Evolutionary conservation across 2,113 vertebrate genomes (phyloP), one percentile per base, ranked within the genome.

Genomic region (Capra hircus): DNA sequence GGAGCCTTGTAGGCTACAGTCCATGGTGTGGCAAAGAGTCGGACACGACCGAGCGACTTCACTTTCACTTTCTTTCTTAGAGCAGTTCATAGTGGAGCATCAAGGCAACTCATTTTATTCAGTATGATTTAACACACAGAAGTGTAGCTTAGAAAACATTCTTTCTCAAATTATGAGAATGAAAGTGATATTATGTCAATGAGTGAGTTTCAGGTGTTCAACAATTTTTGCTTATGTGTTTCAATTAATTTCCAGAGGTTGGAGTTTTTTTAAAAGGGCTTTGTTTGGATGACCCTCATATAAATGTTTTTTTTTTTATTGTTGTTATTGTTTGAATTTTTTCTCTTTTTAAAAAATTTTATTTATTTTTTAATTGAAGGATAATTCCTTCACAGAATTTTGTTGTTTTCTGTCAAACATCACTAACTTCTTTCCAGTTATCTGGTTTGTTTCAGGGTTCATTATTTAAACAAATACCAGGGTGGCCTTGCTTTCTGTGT

Each of bases 1-100:
- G 17, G 19, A 23, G n/a, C n/a, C n/a, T 40, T 0, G 10, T 36
- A 71, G n/a, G 67, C n/a, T 71, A 23, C 67, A 71, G 67, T 40
- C 5, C 19, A 40, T 40, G n/a, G 67, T 1, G 0, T 40, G 10
- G 19, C n/a, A 71, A 64, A n/a, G 64, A 71, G n/a, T 40, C 0
- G 0, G 19, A 71, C n/a, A 40, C 0, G 0, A 71, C n/a, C 40
- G n/a, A 71, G 5, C 0, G 2, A 36, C 17, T 71, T 71, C 10
- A 71, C 67, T 40, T 40, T 71, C 10, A 40, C 67, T 40, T 71
- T 71, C 64, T 59, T 83, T 23, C 36, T 21, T 17, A n/a, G 30
- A 93, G 53, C 1, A 16, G 21, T 59, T 88, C 14, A 88, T 33
- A 45, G n/a, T 80, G 25, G 25, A 80, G 17, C 43, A 13, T 4